Conservation (phyloP, 2,888 invertebrate species). For the Thelaira solivaga region DNA sequence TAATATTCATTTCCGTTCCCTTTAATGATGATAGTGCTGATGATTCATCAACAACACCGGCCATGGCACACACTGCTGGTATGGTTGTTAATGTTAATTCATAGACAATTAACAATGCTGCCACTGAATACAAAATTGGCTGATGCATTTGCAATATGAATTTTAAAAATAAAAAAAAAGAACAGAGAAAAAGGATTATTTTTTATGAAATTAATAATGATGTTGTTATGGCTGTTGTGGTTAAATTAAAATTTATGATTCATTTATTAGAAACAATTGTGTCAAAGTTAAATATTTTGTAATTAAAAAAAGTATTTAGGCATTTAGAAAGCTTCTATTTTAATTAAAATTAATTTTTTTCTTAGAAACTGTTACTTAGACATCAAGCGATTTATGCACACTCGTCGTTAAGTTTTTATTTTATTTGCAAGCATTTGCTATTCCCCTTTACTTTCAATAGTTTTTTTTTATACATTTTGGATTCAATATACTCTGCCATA, state of each 20-base stretch:
- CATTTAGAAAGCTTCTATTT: no score
- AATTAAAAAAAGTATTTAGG: no score
- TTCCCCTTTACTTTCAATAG: not conserved
- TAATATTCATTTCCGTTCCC: constrained; percentile 62
- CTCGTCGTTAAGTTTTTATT: no score
- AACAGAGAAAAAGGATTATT: constrained; percentile 29
- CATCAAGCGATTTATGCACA: no score
- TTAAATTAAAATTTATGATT: constrained; percentile 27
- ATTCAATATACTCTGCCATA: not conserved
- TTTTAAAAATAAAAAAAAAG: constrained; percentile 48
- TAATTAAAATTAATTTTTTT: no score
- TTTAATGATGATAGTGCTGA: constrained; percentile 39
- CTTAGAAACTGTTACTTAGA: no score
- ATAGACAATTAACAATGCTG: constrained; percentile 67
- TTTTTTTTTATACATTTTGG: not conserved
- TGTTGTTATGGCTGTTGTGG: constrained; percentile 2
- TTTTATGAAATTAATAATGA: not conserved
- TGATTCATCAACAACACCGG: constrained; percentile 34
- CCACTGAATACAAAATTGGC: constrained; percentile 68
- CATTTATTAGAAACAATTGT: no score
- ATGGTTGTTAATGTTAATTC: constrained; percentile 60
- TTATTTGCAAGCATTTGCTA: not conserved
- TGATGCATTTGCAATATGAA: constrained; percentile 50
- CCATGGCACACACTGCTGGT: constrained; percentile 33
- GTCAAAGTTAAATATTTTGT: no score